Percentiles rank a stretch among this genome's conserved stretches.
Conservation (phyloP, 1,140 invertebrate genomes). For the Bombus cullumanus region DNA sequence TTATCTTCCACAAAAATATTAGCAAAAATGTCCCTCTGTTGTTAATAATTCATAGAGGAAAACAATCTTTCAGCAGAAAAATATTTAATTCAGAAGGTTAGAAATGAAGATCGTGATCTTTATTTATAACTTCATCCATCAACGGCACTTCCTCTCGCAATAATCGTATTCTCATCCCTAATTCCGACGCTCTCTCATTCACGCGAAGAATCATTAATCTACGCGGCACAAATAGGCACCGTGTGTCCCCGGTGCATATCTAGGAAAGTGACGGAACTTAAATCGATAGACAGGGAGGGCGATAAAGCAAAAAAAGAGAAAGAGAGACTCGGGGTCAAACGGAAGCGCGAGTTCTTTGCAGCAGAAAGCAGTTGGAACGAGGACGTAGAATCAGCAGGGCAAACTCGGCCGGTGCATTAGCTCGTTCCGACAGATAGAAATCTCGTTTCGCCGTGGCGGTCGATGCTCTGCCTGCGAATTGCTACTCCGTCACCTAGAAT, state of each 20-base stretch:
- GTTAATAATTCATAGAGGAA: no score
- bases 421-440: slow-evolving; percentile 55
- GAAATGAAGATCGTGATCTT: not conserved
- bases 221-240: not conserved
- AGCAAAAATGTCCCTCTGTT: no score
- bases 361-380: not conserved
- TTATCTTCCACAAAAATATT: no score
- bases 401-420: slow-evolving; percentile 45
- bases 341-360: slow-evolving; percentile 27
- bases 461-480: slow-evolving; percentile 48
- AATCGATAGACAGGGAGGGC: not conserved
- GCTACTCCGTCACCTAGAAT: slow-evolving; percentile 53
- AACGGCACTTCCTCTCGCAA: not conserved
- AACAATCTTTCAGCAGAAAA: no score
- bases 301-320: no score
- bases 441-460: slow-evolving; percentile 54
- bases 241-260: not conserved
- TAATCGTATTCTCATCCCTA: not conserved
- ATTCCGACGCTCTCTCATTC: not conserved
- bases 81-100: not conserved
- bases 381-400: slow-evolving; percentile 20
- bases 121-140: not conserved
- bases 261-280: not conserved
- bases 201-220: not conserved
- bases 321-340: not conserved